These are phyloP conservation scores for Branchipolynoe longqiensis DNA, from an alignment of 2,888 invertebrate species.

Conservation along the genomic window DNA sequence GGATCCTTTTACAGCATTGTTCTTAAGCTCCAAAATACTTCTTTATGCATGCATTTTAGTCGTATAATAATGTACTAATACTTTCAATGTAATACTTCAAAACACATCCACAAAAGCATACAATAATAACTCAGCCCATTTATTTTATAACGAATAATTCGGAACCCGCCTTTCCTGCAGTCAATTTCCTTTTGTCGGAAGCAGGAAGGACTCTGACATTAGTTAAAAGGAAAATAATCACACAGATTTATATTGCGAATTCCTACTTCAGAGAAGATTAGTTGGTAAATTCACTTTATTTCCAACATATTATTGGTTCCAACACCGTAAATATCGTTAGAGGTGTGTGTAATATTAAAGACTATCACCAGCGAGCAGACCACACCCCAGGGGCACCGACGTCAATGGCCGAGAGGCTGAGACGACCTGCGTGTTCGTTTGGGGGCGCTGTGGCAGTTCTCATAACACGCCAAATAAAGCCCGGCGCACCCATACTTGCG, in stretches of 20 bases:
- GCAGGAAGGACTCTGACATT: constrained; percentile 37
- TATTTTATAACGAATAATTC: not conserved
- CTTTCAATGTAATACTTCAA: not conserved
- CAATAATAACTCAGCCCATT: not conserved
- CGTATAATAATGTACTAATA: not conserved
- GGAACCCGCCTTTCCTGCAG: not conserved
- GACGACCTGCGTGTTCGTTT: too few species aligned
- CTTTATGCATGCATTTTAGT: not conserved
- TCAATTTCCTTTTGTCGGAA: not conserved
- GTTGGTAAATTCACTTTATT: not conserved
- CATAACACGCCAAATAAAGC: too few species aligned
- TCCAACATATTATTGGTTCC: too few species aligned
- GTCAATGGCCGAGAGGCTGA: too few species aligned
- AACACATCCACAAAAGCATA: not conserved
- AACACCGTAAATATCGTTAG: too few species aligned
- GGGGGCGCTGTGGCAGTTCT: too few species aligned
- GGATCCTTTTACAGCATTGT: not conserved
- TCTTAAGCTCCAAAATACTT: not conserved
- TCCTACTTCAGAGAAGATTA: not conserved
- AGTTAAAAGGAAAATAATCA: not conserved
- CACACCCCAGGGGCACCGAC: too few species aligned
- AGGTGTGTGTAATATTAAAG: too few species aligned
- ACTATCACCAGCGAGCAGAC: too few species aligned
- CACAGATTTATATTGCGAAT: constrained; percentile 27
- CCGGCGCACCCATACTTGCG: too few species aligned